These are phyloP conservation scores for Cephalotes varians DNA, from an alignment of 2,888 invertebrate species.

Conservation along the genomic window DNA sequence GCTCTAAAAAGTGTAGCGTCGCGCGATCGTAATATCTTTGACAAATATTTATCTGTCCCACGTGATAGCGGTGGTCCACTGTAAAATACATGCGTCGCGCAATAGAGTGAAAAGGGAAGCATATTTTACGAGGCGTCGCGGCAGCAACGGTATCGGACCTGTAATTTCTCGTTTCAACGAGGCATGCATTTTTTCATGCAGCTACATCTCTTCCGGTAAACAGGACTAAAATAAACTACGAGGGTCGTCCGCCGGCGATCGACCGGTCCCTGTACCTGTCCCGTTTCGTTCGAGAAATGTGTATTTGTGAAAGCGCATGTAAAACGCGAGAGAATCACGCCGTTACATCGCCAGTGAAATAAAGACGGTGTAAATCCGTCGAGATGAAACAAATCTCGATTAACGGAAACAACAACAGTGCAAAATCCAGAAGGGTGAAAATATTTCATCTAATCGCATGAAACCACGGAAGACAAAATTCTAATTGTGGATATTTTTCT, in stretches of 20 bases:
- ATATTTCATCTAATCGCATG: background rate
- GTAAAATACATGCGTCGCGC: constrained; percentile 2
- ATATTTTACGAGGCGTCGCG: constrained; percentile 35
- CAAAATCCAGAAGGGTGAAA: background rate
- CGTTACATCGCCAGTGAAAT: background rate
- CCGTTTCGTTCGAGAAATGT: constrained; percentile 7
- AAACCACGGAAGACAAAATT: background rate
- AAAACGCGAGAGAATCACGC: constrained; percentile 11
- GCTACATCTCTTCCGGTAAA: constrained; percentile 36
- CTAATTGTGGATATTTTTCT: background rate
- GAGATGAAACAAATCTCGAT: constrained; percentile 19
- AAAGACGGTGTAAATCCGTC: background rate
- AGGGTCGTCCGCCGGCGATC: constrained; percentile 5
- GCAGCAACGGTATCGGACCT: background rate
- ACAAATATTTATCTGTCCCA: constrained; percentile 44
- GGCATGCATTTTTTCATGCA: constrained; percentile 35
- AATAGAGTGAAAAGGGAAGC: constrained; percentile 29
- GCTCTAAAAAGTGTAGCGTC: constrained; percentile 37
- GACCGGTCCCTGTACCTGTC: background rate
- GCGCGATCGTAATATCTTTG: constrained; percentile 49
- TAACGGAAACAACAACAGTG: background rate
- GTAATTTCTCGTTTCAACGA: constrained; percentile 41
- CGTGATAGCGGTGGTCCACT: constrained; percentile 2
- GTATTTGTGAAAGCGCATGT: background rate
- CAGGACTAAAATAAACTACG: constrained; percentile 42